Evolutionary conservation across 2,113 vertebrate species (phyloP).

Genomic region (Ictalurus punctatus): DNA sequence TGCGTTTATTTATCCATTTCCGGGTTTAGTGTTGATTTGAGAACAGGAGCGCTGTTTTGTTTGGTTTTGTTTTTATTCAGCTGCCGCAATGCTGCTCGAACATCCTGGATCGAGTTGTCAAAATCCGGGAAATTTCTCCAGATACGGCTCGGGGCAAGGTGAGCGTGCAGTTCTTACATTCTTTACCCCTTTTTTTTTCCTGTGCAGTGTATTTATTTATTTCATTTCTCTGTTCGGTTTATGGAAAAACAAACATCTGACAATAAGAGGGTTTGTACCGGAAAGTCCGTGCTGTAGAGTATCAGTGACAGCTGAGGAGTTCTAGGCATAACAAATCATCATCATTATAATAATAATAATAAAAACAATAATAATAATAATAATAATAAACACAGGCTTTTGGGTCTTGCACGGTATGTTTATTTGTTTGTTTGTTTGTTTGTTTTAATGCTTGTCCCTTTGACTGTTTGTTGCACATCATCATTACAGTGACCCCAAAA

Average conservation of each 20-base stretch:
- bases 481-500: not conserved
- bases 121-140: constrained; percentile 72
- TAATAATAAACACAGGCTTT: not conserved
- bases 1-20: not conserved
- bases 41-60: not conserved
- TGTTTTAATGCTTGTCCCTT: not conserved
- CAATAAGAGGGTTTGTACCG: not conserved
- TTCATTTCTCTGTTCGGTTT: not conserved
- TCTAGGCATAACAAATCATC: no score
- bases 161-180: constrained; percentile 51
- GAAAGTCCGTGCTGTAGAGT: not conserved
- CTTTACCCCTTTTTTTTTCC: not conserved
- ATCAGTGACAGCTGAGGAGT: not conserved
- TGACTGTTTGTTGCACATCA: not conserved
- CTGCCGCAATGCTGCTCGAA: constrained; percentile 74
- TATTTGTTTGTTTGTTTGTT: not conserved
- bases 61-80: not conserved
- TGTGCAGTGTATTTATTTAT: not conserved
- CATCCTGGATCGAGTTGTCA: constrained; percentile 79
- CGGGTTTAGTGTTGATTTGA: not conserved
- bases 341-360: not conserved
- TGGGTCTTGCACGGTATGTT: not conserved
- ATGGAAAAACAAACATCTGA: not conserved
- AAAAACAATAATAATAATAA: not conserved
- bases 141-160: constrained; percentile 76